Base-by-base conservation (phyloP, 2,797 vertebrate species). In the Poeciliopsis turneri region DNA sequence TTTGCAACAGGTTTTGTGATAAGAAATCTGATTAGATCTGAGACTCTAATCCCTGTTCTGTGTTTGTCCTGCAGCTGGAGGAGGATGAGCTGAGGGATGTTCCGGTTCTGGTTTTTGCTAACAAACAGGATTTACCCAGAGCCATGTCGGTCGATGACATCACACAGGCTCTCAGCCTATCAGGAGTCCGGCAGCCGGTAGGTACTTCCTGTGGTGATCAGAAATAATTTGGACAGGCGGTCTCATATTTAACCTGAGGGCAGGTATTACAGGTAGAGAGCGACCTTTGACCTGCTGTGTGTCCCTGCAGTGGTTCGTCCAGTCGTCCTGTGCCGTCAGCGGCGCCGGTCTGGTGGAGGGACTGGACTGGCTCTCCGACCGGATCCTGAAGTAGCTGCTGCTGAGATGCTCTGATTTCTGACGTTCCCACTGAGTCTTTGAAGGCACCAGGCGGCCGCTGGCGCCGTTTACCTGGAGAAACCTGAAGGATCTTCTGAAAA, bases 121-220 rank as follows among this genome's bases (percentile, higher is more conserved):
- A 99, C 93, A 99, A 99, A 90, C 97, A 98, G 82, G 98, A 98
- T 88, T 93, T 99, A 88, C 97, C 98, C 78, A 96, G 97, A 76
- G 97, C 97, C 83, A 97, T 98, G 97, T 92, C 97, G 11, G 96
- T 96, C 94, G 94, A 95, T 84, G 97, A 98, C 94, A 93, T 99
- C 96, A 97, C 96, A 12, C 96, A 97, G 81, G 97, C 97, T 82
- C 94, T 99, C 89, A 90, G 95, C 84, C 96, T 99, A 91, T 96
- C 96, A 87, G 93, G 92, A 68, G 93, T 97, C 90, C 96, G 96
- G 87, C 97, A 96, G 94, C 97, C 96, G 93, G 82, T 84, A 75
- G 18, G 78, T 78, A 25, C 23, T 15, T 2, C 15, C n/a, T 23
- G 43, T 28, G 3, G 7, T 64, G 45, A 46, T 46, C 45, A 46